A percentile compares a stretch with the other conserved stretches of the same genome.
Evolutionary conservation across 2,888 invertebrate species (phyloP).

Genomic region (Tetranychus piercei): DNA sequence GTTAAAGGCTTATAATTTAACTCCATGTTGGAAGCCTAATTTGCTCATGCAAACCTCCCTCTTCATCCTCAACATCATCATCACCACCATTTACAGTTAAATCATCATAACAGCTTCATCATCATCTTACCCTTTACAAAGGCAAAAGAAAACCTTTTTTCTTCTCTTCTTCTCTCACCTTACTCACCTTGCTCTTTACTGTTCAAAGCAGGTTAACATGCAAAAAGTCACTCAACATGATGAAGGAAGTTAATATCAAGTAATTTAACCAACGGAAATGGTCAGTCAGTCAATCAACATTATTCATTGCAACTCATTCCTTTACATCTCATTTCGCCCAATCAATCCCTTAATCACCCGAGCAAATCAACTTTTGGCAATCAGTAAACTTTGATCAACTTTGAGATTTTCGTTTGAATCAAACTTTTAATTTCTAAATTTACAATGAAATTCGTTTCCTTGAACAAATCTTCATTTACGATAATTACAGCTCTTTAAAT

Average conservation of each 20-base stretch:
- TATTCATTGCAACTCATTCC: not conserved
- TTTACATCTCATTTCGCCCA: not conserved
- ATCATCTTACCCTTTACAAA: no score
- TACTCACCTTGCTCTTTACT: not conserved
- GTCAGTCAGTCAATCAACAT: not conserved
- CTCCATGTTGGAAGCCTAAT: not conserved
- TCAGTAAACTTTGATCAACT: no score
- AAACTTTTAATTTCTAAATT: no score
- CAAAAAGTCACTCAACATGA: not conserved
- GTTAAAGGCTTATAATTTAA: not conserved
- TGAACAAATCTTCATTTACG: no score
- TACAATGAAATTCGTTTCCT: no score
- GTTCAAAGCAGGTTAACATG: not conserved
- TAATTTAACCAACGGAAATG: slow-evolving; percentile 1
- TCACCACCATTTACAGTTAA: not conserved
- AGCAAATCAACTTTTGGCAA: not conserved
- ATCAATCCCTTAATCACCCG: not conserved
- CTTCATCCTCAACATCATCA: not conserved
- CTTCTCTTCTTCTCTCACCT: not conserved
- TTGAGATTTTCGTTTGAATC: no score
- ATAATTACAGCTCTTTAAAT: no score
- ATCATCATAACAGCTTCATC: no score
- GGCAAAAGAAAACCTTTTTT: not conserved
- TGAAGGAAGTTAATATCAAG: not conserved
- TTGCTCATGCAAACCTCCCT: not conserved